These are phyloP conservation scores for Platerodrilus igneus DNA, from an alignment of 2,888 invertebrate genomes.

Conservation along the genomic window DNA sequence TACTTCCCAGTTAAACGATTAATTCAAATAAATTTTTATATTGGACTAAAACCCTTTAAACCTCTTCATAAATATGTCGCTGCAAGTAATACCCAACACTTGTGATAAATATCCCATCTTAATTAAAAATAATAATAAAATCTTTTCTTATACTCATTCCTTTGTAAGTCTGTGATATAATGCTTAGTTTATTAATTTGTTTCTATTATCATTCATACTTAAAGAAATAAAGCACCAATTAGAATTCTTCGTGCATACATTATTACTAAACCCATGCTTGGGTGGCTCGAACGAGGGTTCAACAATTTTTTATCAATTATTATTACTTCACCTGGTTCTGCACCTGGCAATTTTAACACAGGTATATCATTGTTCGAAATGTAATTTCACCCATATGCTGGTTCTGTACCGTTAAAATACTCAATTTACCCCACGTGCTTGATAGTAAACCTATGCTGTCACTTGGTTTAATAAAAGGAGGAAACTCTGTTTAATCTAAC, in stretches of 20 bases:
- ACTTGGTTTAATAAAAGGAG: no score
- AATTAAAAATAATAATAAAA: neutral
- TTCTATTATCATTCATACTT: slow-evolving; percentile 1
- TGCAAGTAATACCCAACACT: no score
- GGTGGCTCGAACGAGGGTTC: slow-evolving; percentile 22
- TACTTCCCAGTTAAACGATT: no score
- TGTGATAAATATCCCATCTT: no score
- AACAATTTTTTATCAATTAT: slow-evolving; percentile 23
- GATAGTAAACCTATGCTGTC: no score
- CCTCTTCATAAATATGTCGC: no score
- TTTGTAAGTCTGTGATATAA: neutral
- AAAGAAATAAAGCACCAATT: no score
- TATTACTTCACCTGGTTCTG: slow-evolving; percentile 28
- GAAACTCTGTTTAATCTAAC: no score
- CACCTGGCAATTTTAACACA: slow-evolving; percentile 27
- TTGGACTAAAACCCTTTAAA: no score
- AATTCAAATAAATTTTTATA: no score
- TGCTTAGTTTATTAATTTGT: neutral
- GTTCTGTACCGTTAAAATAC: slow-evolving; percentile 19
- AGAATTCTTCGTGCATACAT: no score
- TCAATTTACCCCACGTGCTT: no score
- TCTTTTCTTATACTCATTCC: neutral
- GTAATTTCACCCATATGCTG: slow-evolving; percentile 10
- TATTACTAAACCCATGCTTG: slow-evolving; percentile 15
- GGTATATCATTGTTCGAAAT: slow-evolving; percentile 11